These are phyloP conservation scores for Pseudobourletiella spinata DNA, from an alignment of 1,140 invertebrate genomes.

Conservation along the genomic window DNA sequence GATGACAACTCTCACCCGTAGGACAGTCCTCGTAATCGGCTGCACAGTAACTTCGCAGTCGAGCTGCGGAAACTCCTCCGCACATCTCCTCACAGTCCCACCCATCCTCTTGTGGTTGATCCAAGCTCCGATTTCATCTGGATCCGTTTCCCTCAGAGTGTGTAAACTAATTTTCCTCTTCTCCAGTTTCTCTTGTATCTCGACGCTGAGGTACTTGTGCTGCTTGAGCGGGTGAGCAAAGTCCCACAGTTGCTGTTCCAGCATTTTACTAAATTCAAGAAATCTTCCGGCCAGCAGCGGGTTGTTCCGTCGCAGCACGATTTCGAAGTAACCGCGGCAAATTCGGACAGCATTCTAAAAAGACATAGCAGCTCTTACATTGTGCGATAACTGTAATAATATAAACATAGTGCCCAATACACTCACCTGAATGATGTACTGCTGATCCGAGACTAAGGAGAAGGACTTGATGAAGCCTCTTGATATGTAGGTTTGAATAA, in stretches of 20 bases:
- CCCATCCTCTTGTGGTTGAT: slow-evolving; percentile 70
- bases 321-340: slow-evolving; percentile 85
- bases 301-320: slow-evolving; percentile 80
- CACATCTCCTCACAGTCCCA: slow-evolving; percentile 67
- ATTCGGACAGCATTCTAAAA: slow-evolving; percentile 81
- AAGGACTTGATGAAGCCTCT: slow-evolving; percentile 68
- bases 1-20: slow-evolving; percentile 76
- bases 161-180: slow-evolving; percentile 61
- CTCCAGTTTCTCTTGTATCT: slow-evolving; percentile 76
- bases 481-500: slow-evolving; percentile 87
- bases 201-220: slow-evolving; percentile 65
- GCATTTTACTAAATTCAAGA: slow-evolving; percentile 74
- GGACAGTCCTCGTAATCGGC: slow-evolving; percentile 87
- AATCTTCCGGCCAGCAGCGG: slow-evolving; percentile 75
- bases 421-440: slow-evolving; percentile 79
- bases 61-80: slow-evolving; percentile 72
- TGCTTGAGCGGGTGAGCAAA: slow-evolving; percentile 77
- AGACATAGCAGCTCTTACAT: no score
- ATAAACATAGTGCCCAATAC: slow-evolving; percentile 10
- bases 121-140: slow-evolving; percentile 67
- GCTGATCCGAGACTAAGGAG: slow-evolving; percentile 84
- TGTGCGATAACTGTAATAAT: no score
- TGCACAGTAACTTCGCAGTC: slow-evolving; percentile 76
- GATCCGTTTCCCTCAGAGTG: slow-evolving; percentile 72
- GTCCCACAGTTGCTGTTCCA: slow-evolving; percentile 82